phyloP scores from a whole-genome alignment of 1,140 invertebrate genomes.

The Halictus rubicundus region DNA sequence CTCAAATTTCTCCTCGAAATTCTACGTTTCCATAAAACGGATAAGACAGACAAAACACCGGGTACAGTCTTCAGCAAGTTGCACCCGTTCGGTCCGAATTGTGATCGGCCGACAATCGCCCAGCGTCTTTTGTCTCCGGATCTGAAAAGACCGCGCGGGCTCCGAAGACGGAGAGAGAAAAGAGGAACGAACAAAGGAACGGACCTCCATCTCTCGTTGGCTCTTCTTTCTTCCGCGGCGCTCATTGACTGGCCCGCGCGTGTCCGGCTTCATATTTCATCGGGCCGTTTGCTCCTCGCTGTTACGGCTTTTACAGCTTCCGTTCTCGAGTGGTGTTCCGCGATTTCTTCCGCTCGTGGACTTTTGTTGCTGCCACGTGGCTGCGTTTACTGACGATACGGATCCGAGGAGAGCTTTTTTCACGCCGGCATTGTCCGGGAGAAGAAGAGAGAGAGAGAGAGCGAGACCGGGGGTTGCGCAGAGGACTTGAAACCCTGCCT shows the following conservation, averaged over 20 bases:
- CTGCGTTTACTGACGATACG: neutral
- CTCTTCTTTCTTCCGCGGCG: neutral
- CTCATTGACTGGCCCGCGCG: conserved; percentile 1
- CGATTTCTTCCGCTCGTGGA: neutral
- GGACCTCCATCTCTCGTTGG: neutral
- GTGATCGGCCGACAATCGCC: neutral
- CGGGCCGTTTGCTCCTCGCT: neutral
- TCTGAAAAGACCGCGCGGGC: neutral
- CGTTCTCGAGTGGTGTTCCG: neutral
- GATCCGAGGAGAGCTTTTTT: neutral
- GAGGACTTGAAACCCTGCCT: neutral
- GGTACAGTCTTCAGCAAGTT: too few relatives aligned
- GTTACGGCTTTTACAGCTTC: neutral
- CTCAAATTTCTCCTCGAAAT: too few relatives aligned
- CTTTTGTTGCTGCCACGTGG: neutral
- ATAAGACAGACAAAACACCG: too few relatives aligned
- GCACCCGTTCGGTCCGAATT: neutral
- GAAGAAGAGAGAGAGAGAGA: neutral
- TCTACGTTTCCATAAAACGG: too few relatives aligned
- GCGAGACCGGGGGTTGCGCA: neutral
- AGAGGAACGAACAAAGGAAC: conserved; percentile 7
- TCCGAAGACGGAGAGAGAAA: neutral
- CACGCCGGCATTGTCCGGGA: neutral
- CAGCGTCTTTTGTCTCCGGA: conserved; percentile 16
- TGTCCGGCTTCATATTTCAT: conserved; percentile 36